phyloP scores from a whole-genome alignment of 2,113 vertebrate species.

The Crocuta crocuta region DNA sequence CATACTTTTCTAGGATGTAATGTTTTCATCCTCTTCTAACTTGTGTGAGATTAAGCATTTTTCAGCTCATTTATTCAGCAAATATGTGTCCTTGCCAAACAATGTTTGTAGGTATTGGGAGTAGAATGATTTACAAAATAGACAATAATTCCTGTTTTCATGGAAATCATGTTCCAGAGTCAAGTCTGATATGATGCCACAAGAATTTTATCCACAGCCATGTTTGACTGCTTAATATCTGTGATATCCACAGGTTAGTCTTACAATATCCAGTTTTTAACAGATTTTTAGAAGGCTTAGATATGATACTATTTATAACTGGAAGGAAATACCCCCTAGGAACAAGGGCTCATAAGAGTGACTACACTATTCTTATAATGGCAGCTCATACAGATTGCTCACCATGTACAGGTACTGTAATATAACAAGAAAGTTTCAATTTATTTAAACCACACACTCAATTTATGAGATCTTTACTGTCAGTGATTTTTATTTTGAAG shows the following conservation, averaged over 20 bases:
- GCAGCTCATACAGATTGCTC: neutral
- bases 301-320: neutral
- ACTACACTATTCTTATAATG: neutral
- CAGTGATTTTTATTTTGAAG: neutral
- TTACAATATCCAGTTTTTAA: neutral
- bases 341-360: neutral
- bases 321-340: neutral
- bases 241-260: neutral
- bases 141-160: neutral
- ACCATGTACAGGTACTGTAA: neutral
- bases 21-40: neutral
- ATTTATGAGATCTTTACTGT: neutral
- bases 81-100: neutral
- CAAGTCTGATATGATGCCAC: neutral
- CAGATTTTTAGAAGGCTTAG: neutral
- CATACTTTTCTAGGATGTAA: neutral
- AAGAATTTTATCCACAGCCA: neutral
- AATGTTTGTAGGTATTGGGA: neutral
- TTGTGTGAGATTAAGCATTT: neutral
- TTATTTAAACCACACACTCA: neutral
- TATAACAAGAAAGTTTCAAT: neutral
- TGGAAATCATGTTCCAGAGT: neutral
- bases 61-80: constrained; percentile 5
- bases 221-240: neutral
- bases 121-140: neutral